Base-by-base conservation (phyloP, 2,113 vertebrate genomes). In the Rostratula benghalensis region DNA sequence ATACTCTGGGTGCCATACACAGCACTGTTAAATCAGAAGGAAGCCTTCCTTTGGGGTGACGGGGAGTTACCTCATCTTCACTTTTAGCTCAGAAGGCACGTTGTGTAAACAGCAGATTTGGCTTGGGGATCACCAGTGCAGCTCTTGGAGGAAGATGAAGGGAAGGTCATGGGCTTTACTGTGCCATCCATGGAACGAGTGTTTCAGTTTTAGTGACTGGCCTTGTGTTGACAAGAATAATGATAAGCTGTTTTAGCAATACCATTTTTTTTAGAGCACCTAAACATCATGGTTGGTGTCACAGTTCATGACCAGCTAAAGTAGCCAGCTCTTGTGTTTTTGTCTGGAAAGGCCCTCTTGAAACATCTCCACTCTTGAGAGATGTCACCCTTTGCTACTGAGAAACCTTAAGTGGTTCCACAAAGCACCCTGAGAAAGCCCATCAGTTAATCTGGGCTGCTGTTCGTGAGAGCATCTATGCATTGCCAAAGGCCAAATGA, bases 81-180 rank as follows among this genome's bases (percentile, higher is more conserved):
- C 19, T 73, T 90, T 25, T 61, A 64, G 31, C 31, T 79, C 63
- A 57, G 65, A 65, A 87, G 31, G 12, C 56, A 10, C 73, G 45
- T 4, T 75, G 57, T 76, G 6, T 41, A 79, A 37, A 78, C 8
- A 51, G 59, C 28, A 65, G 10, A 20, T 79, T 71, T 33, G 37
- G 10, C 46, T 90, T 82, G 57, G 57, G 70, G 13, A 50, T 78
- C 33, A 63, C 35, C 70, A 54, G 39, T 33, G 31, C 54, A 67
- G 75, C 46, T 93, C 51, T 74, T 65, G 51, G 71, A 87, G 21
- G 41, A 70, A 46, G 45, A 93, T 20, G 10, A 46, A 35, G 24
- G 28, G 65, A 82, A 83, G 63, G n/a, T 68, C 0, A 0, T 23
- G 22, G 64, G 15, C 2, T 0, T 63, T n/a, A 9, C 1, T 50